Evolutionary conservation across 2,888 invertebrate species (phyloP).

Genomic region (Drosophila hamatofila): DNA sequence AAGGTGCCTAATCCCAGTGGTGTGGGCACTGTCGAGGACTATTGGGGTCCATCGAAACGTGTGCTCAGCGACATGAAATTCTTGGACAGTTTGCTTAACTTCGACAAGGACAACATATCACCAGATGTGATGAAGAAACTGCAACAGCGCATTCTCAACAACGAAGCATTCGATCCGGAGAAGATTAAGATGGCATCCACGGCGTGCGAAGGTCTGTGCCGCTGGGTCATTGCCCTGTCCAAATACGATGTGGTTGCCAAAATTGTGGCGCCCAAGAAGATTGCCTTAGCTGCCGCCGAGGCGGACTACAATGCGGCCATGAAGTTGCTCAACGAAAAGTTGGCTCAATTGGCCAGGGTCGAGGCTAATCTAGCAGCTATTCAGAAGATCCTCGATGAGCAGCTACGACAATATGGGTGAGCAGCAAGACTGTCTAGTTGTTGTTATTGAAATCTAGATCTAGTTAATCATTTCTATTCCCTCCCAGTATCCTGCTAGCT

Average conservation of each 20-base stretch:
- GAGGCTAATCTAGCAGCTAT: constrained; percentile 87
- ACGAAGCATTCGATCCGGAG: constrained; percentile 96
- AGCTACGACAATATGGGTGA: constrained; percentile 86
- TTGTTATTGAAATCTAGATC: no score
- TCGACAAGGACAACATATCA: constrained; percentile 96
- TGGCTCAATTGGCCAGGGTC: constrained; percentile 86
- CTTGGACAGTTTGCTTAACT: constrained; percentile 93
- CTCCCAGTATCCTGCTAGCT: constrained; percentile 86
- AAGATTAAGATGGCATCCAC: constrained; percentile 94
- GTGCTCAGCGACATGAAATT: constrained; percentile 96
- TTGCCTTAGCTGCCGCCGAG: constrained; percentile 95
- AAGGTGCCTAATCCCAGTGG: constrained; percentile 93
- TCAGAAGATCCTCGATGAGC: constrained; percentile 88
- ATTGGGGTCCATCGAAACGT: constrained; percentile 96
- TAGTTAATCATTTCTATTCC: not conserved
- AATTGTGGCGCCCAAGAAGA: constrained; percentile 96
- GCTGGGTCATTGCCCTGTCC: constrained; percentile 97
- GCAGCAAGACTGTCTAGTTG: constrained; percentile 17
- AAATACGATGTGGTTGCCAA: constrained; percentile 97
- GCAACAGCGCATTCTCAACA: constrained; percentile 91
- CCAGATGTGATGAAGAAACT: constrained; percentile 93
- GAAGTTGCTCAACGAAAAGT: constrained; percentile 88
- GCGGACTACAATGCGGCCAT: constrained; percentile 90
- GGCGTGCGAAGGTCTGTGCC: constrained; percentile 96
- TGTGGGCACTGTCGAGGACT: constrained; percentile 94